Conservation (phyloP, 2,113 vertebrate species). For the Etia nguti region DNA sequence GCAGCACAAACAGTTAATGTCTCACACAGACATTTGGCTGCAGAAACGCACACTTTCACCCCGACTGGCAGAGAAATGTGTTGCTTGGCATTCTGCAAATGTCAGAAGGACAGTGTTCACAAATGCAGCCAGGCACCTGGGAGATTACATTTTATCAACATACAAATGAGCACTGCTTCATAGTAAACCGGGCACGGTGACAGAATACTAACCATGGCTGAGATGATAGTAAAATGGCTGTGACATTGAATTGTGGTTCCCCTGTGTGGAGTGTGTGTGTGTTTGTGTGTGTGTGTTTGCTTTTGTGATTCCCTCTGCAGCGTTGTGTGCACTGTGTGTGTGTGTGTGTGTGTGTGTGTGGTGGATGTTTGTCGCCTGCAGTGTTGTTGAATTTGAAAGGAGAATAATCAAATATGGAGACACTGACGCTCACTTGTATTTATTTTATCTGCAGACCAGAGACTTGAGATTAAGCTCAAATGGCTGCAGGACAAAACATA, state of each 20-base stretch:
- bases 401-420: constrained; percentile 25
- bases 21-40: not conserved
- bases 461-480: not conserved
- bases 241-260: constrained; percentile 26
- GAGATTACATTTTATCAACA: constrained; percentile 71
- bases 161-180: constrained; percentile 64
- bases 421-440: not conserved
- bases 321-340: not conserved
- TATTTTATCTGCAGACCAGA: constrained; percentile 6
- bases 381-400: constrained; percentile 15
- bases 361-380: constrained; percentile 4
- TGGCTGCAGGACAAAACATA: not conserved
- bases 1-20: not conserved
- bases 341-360: not conserved
- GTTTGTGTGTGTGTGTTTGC: not conserved
- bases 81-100: constrained; percentile 65
- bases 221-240: constrained; percentile 13
- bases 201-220: constrained; percentile 48
- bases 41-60: not conserved
- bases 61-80: constrained; percentile 21
- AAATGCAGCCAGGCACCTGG: constrained; percentile 52
- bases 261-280: not conserved
- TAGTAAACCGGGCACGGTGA: constrained; percentile 29
- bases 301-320: not conserved
- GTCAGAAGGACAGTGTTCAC: constrained; percentile 66